Base-by-base conservation (phyloP, 2,113 vertebrate genomes). In the Coptodon rendalli region DNA sequence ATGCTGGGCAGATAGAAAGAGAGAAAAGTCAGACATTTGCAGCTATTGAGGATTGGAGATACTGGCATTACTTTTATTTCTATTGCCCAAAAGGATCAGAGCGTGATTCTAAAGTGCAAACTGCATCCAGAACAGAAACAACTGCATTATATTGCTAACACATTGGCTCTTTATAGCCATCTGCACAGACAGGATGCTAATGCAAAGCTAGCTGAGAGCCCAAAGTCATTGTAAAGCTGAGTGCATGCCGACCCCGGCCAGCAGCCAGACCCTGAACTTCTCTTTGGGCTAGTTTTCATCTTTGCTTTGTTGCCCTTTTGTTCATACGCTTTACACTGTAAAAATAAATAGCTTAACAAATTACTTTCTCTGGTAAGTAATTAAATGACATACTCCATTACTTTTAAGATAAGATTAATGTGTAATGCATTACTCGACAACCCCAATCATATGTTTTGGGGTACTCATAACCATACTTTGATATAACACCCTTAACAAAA, bases 181-280 rank as follows among this genome's bases (percentile, higher is more conserved):
- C 61, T 66, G 0, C 61, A 38, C 61, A 38, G 34, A 66, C 61
- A 66, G 34, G 31, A 66, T 7, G 61, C 61, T 66, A 66, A n/a
- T n/a, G 17, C 61, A 38, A 66, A 66, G 31, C 61, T 66, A 66
- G 0, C 61, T 36, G 10, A 66, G 61, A 66, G 9, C 31, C 1
- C 61, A 36, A 66, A 36, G 10, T 0, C 31, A 36, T 36, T 63
- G 31, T 66, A 66, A 36, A 36, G 61, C 17, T 36, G 61, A 36
- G 10, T 2, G 31, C 61, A 66, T 36, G 61, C 61, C 1, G 1
- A 66, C 29, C 0, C 0, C 9, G 1, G 10, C 61, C 31, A 36
- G 17, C 4, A 36, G 0, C 59, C 31, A 63, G 59, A 63, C 16
- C 59, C 29, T 63, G 59, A 63, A 63, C 59, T 7, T 63, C 31